Conservation (phyloP, 2,113 vertebrate genomes). For the Platycercus adscitus region DNA sequence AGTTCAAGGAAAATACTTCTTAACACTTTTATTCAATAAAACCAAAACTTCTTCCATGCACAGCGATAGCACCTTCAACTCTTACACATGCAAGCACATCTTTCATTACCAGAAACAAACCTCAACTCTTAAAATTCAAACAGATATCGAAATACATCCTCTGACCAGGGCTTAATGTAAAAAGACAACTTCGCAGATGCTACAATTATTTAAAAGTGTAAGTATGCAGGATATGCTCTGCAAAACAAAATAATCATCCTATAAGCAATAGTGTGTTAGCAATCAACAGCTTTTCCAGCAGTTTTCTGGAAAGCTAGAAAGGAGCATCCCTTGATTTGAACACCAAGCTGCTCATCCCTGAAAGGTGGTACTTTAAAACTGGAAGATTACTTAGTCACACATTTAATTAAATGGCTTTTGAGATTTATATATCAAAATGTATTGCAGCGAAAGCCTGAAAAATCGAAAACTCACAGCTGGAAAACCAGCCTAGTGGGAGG, state of each 20-base stretch:
- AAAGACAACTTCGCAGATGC: not conserved
- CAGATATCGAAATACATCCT: not conserved
- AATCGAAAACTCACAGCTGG: not conserved
- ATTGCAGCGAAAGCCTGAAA: not conserved
- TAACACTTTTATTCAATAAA: not conserved
- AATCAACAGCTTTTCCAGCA: not conserved
- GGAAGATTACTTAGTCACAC: not conserved
- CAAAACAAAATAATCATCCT: not conserved
- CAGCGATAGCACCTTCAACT: not conserved
- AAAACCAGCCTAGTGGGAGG: not conserved
- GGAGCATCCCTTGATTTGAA: not conserved
- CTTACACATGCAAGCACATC: accelerated
- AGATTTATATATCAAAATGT: not conserved
- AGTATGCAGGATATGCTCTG: not conserved
- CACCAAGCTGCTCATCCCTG: not conserved
- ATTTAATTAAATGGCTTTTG: constrained; percentile 1
- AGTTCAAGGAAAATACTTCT: not conserved
- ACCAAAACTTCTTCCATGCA: not conserved
- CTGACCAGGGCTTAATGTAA: not conserved
- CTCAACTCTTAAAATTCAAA: not conserved
- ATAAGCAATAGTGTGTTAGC: not conserved
- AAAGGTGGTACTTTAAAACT: not conserved
- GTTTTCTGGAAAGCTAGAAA: not conserved
- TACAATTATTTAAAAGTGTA: not conserved
- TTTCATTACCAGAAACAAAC: not conserved